Base-by-base conservation (phyloP, 2,888 invertebrate genomes). In the Lydus trimaculatus region DNA sequence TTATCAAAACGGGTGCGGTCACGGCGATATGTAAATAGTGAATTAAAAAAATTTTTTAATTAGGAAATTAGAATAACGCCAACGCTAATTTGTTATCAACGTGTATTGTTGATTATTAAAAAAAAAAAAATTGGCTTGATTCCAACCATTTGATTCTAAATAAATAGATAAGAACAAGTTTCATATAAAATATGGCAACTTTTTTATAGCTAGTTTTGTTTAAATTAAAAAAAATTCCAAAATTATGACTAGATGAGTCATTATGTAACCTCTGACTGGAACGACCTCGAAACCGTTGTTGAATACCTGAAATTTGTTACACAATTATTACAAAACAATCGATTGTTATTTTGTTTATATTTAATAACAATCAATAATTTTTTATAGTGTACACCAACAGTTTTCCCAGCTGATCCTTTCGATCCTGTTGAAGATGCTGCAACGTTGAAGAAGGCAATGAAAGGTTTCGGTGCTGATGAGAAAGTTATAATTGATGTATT, bases 401-500 rank as follows among this genome's bases (percentile, higher is more conserved):
- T 96, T 73, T 94, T 91, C 86, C 94, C 95, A 56, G 94, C 94
- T 72, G 93, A 94, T 76, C 93, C 93, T 52, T 96, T 95, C 86
- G 94, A 96, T 83, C 91, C 95, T 15, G 91, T 91, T 70, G 91
- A 91, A 62, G 96, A 96, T 87, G 95, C 96, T 3, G 92, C 92
- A 75, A 90, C 91, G 69, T 88, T 96, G 64, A 91, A 94, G 76
- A 95, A 94, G 84, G 96, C 96, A 23, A 96, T 97, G 96, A 96
- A 96, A 84, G 96, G 96, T 66, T 91, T 96, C 79, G 95, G 97
- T 66, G 96, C 96, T 36, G 95, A 97, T 82, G 97, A 97, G 84
- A 93, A 93, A 81, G 91, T 95, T 69, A 95, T 98, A 84, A 96
- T 96, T 79, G 94, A 95, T 81, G 91, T 98, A 8, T 88, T 98